These are phyloP conservation scores for Poecilus cupreus DNA, from an alignment of 2,888 invertebrate species.

Conservation along the genomic window DNA sequence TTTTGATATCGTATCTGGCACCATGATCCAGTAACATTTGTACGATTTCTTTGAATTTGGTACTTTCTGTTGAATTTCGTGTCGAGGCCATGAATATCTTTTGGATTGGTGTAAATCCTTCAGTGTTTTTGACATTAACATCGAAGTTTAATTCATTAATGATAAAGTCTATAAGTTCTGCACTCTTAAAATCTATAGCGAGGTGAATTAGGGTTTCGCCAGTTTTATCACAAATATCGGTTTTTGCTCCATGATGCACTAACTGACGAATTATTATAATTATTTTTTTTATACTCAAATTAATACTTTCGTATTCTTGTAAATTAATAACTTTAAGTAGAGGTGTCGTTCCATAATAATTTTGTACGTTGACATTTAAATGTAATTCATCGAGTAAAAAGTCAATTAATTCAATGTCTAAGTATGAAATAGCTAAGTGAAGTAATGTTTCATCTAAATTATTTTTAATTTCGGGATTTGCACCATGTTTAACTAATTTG, in stretches of 20 bases:
- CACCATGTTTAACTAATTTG: not conserved
- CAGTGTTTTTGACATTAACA: not conserved
- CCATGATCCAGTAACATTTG: not conserved
- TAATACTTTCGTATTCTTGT: not conserved
- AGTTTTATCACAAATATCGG: not conserved
- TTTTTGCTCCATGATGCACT: not conserved
- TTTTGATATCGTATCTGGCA: not conserved
- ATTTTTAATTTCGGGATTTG: not conserved
- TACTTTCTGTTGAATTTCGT: not conserved
- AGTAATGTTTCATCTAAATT: not conserved
- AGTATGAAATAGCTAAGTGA: not conserved
- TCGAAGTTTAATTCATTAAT: not conserved
- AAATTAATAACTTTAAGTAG: not conserved
- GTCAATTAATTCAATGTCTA: not conserved
- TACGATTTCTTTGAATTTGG: not conserved
- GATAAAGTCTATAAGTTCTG: no score
- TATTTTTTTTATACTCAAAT: not conserved
- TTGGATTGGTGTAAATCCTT: not conserved
- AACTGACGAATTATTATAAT: not conserved
- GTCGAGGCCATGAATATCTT: not conserved
- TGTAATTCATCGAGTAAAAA: not conserved
- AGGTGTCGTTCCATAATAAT: not conserved
- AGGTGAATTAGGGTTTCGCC: no score
- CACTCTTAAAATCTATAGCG: no score
- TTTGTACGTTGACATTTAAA: not conserved